These are phyloP conservation scores for Mimas tiliae DNA, from an alignment of 2,888 invertebrate genomes.

Conservation along the genomic window DNA sequence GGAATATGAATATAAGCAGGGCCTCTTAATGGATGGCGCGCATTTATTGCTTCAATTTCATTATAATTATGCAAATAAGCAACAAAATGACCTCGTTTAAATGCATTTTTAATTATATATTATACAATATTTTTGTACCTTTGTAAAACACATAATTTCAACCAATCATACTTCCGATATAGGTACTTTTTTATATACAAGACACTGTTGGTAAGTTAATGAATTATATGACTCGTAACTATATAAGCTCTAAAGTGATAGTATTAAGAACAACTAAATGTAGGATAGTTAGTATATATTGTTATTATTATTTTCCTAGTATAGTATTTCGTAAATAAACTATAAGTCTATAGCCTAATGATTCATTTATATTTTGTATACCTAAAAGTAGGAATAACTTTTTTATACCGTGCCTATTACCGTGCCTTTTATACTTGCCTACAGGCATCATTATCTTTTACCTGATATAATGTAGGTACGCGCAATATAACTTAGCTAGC, in stretches of 20 bases:
- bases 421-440: too few species aligned
- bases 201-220: neutral
- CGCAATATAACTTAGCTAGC: too few species aligned
- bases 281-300: constrained; percentile 43
- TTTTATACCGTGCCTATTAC: too few species aligned
- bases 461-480: too few species aligned
- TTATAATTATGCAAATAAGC: too few species aligned
- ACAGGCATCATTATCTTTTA: too few species aligned
- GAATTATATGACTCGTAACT: constrained; percentile 33
- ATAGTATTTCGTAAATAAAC: constrained; percentile 49
- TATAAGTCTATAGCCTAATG: neutral
- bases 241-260: constrained; percentile 40
- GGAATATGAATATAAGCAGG: too few species aligned
- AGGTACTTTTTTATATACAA: constrained; percentile 15
- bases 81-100: too few species aligned
- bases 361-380: neutral
- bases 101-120: neutral
- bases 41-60: too few species aligned
- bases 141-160: neutral
- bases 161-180: neutral
- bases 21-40: too few species aligned
- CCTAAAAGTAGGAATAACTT: too few species aligned
- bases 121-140: constrained; percentile 3
- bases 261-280: constrained; percentile 49
- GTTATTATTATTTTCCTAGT: constrained; percentile 45